Conservation (phyloP, 2,113 vertebrate species). For the Phylloscopus whistleri region DNA sequence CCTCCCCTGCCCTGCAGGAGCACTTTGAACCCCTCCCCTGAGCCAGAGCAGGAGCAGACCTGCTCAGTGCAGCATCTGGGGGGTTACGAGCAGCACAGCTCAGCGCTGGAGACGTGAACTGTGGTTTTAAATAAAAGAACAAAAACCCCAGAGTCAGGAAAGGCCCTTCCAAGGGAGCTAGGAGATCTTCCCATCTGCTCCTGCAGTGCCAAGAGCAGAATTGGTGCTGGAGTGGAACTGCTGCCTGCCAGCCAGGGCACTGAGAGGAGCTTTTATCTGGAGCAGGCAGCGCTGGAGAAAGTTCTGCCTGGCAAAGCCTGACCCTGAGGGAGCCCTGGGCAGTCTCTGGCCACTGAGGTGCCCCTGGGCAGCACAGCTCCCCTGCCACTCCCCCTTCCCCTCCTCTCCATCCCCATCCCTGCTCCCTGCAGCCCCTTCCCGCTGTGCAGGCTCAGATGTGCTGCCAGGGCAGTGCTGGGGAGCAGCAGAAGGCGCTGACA, state of each 20-base stretch:
- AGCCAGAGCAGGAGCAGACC: slow-evolving; percentile 4
- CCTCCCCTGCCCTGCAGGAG: slow-evolving; percentile 4
- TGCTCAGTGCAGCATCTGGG: not conserved
- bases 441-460: not conserved
- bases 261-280: not conserved
- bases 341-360: not conserved
- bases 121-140: not conserved
- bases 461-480: not conserved
- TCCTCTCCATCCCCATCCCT: not conserved
- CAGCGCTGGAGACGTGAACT: not conserved
- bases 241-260: not conserved
- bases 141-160: not conserved
- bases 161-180: not conserved
- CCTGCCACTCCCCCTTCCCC: not conserved
- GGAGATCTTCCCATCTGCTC: not conserved
- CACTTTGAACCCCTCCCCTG: slow-evolving; percentile 2
- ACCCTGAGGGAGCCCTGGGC: not conserved
- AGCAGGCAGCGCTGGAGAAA: not conserved
- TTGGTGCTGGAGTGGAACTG: not conserved
- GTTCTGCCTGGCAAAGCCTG: not conserved
- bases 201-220: not conserved
- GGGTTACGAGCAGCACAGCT: not conserved
- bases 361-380: not conserved
- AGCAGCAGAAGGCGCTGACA: not conserved
- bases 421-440: not conserved